Percentiles rank a stretch among this genome's conserved stretches.
These are phyloP conservation scores for Spodoptera littoralis DNA, from an alignment of 2,888 invertebrate species.

Conservation along the genomic window DNA sequence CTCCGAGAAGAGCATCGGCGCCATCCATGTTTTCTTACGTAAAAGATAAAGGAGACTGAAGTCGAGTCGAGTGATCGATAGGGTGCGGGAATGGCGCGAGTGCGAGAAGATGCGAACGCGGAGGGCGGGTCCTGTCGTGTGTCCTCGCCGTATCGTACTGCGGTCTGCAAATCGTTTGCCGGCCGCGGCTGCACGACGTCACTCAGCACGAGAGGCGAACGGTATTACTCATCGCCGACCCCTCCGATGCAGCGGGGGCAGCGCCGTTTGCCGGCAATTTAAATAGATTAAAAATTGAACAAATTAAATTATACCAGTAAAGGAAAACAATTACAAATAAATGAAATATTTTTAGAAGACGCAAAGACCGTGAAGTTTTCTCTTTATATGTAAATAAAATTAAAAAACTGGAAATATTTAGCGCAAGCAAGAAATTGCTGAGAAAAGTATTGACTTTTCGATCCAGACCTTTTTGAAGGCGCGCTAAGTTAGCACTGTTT, in stretches of 20 bases:
- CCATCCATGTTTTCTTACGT: constrained; percentile 72
- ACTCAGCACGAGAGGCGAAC: constrained; percentile 83
- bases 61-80: constrained; percentile 69
- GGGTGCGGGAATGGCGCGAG: constrained; percentile 69
- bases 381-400: constrained; percentile 24
- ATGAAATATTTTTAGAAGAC: constrained; percentile 19
- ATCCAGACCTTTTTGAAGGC: constrained; percentile 59
- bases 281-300: constrained; percentile 25
- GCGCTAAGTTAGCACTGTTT: constrained; percentile 69
- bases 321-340: constrained; percentile 28
- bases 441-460: constrained; percentile 77
- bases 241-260: constrained; percentile 69
- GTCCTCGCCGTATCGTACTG: constrained; percentile 81
- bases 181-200: constrained; percentile 78
- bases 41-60: constrained; percentile 59
- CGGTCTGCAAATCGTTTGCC: constrained; percentile 69
- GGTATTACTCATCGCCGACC: constrained; percentile 83
- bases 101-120: constrained; percentile 62
- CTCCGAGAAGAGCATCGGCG: constrained; percentile 76
- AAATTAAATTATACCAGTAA: constrained; percentile 35
- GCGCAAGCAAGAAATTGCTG: constrained; percentile 37
- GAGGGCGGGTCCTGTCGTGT: constrained; percentile 78
- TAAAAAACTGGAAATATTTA: constrained; percentile 32
- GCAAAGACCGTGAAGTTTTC: constrained; percentile 11
- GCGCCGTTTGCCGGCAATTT: constrained; percentile 60